phyloP scores from a whole-genome alignment of 1,140 invertebrate genomes.

The Gryon sp. region DNA sequence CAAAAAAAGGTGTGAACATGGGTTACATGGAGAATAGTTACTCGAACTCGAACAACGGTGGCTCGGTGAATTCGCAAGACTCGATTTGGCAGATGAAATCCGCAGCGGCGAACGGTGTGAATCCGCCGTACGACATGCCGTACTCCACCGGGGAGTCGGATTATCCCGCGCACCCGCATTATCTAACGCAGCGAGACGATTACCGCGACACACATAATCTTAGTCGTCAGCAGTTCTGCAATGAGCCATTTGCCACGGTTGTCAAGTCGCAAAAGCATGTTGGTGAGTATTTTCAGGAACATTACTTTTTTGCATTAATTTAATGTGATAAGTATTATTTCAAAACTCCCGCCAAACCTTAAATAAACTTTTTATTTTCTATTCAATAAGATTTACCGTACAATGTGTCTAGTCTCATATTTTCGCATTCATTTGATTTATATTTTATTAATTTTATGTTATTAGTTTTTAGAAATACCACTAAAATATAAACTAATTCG shows the following conservation, averaged over 20 bases:
- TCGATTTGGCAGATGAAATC: constrained; percentile 97
- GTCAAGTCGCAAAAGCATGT: constrained; percentile 93
- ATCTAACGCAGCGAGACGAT: constrained; percentile 85
- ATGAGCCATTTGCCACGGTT: constrained; percentile 90
- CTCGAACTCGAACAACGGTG: constrained; percentile 94
- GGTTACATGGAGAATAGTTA: constrained; percentile 94
- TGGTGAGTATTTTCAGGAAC: constrained; percentile 80
- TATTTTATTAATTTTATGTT: too few relatives aligned
- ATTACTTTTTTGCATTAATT: not conserved
- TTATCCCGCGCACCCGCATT: constrained; percentile 90
- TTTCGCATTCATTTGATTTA: too few relatives aligned
- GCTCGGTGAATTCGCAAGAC: constrained; percentile 95
- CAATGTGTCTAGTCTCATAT: too few relatives aligned
- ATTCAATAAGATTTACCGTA: too few relatives aligned
- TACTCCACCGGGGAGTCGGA: constrained; percentile 89
- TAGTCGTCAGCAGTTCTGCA: constrained; percentile 90
- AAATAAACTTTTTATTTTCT: too few relatives aligned
- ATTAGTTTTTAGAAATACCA: too few relatives aligned
- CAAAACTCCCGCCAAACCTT: too few relatives aligned
- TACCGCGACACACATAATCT: constrained; percentile 88
- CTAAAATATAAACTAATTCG: constrained; percentile 1
- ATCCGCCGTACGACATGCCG: constrained; percentile 88
- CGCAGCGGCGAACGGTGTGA: constrained; percentile 84
- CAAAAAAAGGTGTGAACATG: constrained; percentile 93
- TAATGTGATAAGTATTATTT: too few relatives aligned